Conservation (phyloP, 2,888 invertebrate genomes). For the Chirona hameri region DNA sequence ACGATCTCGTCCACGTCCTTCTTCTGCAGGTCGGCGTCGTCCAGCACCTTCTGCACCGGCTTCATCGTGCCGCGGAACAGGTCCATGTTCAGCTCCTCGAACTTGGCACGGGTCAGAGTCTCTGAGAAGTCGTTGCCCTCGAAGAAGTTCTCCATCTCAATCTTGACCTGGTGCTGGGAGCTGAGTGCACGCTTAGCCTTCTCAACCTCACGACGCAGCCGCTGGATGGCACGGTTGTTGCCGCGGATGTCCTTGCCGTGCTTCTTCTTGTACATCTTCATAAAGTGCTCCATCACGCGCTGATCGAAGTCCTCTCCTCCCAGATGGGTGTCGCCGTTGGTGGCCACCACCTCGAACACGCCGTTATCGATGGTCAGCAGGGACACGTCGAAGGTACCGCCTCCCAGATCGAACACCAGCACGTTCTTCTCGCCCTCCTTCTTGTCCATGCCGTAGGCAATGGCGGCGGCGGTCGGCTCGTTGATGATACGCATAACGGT, state of each 20-base stretch:
- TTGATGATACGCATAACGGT: conserved; percentile 95
- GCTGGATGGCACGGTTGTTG: conserved; percentile 90
- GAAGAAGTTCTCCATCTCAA: conserved; percentile 98
- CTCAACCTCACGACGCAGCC: conserved; percentile 93
- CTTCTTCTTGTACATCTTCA: conserved; percentile 97
- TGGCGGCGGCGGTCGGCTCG: conserved; percentile 95
- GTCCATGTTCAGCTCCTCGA: conserved; percentile 95
- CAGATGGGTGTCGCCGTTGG: conserved; percentile 94
- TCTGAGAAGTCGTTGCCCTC: conserved; percentile 99
- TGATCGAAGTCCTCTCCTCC: conserved; percentile 99
- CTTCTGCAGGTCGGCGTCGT: conserved; percentile 98
- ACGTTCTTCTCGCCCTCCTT: conserved; percentile 98
- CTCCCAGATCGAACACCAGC: conserved; percentile 96
- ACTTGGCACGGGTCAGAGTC: conserved; percentile 95
- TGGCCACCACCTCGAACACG: conserved; percentile 90
- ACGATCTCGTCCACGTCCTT: conserved; percentile 98
- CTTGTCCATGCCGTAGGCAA: conserved; percentile 95
- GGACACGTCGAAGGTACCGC: conserved; percentile 99
- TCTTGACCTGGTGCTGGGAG: conserved; percentile 89
- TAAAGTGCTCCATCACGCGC: conserved; percentile 97
- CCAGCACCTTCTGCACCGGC: conserved; percentile 91
- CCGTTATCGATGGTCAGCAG: conserved; percentile 97
- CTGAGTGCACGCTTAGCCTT: conserved; percentile 96
- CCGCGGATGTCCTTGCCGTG: conserved; percentile 95
- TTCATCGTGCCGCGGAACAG: conserved; percentile 77